phyloP scores from a whole-genome alignment of 1,140 invertebrate genomes.

The Caenorhabditis inopinata region DNA sequence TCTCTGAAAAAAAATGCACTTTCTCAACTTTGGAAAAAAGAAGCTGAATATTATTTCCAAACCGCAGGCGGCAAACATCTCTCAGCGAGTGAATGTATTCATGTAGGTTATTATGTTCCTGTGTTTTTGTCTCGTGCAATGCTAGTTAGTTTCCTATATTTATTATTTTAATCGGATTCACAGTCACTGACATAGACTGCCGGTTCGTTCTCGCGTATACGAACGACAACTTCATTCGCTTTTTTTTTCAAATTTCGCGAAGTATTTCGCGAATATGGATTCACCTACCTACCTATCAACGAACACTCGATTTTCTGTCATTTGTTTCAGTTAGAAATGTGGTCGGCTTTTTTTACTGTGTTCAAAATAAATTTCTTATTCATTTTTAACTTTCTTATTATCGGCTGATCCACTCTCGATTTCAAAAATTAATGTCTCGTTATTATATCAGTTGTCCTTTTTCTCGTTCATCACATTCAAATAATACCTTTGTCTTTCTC shows the following conservation, averaged over 20 bases:
- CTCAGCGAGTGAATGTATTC: no score
- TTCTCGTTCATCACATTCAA: not conserved
- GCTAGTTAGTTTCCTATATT: not conserved
- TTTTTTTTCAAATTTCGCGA: conserved; percentile 29
- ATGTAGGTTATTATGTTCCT: not conserved
- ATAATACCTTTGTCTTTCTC: not conserved
- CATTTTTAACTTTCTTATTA: not conserved
- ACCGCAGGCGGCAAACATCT: no score
- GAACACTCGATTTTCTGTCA: conserved; percentile 29
- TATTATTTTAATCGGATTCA: not conserved
- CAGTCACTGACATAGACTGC: not conserved
- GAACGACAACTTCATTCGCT: not conserved
- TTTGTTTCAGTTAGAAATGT: conserved; percentile 9
- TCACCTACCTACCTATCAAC: conserved; percentile 10
- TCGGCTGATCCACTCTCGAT: no score
- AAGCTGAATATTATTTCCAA: no score
- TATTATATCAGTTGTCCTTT: not conserved
- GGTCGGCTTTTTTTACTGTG: not conserved
- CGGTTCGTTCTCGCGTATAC: not conserved
- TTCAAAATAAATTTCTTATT: not conserved
- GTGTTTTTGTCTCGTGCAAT: not conserved
- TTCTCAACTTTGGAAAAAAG: no score
- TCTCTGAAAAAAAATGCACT: no score
- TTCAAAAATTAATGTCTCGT: no score
- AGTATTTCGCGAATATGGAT: not conserved